Evolutionary conservation across 2,797 vertebrate genomes (phyloP).

Genomic region (Poecile montanus): DNA sequence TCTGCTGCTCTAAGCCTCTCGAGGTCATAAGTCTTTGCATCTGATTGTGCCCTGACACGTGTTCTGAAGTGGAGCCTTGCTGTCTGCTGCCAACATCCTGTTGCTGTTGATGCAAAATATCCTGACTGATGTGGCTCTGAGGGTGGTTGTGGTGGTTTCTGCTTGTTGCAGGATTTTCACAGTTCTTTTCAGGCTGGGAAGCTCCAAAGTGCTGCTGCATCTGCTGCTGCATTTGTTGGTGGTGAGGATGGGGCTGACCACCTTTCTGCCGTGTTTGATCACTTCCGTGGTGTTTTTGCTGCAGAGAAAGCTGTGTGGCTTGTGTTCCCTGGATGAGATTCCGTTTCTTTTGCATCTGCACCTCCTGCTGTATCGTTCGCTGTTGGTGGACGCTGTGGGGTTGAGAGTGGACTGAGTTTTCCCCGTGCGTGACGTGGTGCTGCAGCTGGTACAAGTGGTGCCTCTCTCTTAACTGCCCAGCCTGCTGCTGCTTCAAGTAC

Average conservation of each 20-base stretch:
- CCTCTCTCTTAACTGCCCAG: constrained; percentile 86
- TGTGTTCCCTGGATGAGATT: constrained; percentile 86
- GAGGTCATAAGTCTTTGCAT: constrained; percentile 96
- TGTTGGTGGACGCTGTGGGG: constrained; percentile 88
- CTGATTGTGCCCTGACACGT: constrained; percentile 81
- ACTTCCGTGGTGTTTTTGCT: constrained; percentile 88
- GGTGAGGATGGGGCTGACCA: constrained; percentile 88
- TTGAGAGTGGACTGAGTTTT: constrained; percentile 82
- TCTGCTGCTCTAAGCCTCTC: constrained; percentile 90
- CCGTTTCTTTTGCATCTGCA: constrained; percentile 92
- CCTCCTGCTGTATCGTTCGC: constrained; percentile 90
- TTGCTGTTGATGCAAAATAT: constrained; percentile 84
- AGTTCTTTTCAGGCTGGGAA: constrained; percentile 91
- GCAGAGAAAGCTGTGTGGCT: constrained; percentile 85
- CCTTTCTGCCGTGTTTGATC: constrained; percentile 82
- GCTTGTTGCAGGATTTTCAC: constrained; percentile 85
- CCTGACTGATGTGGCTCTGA: constrained; percentile 84
- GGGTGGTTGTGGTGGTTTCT: constrained; percentile 84
- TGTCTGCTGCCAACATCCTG: constrained; percentile 77
- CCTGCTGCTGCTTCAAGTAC: constrained; percentile 86
- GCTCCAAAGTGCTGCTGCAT: constrained; percentile 89
- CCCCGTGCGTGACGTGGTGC: constrained; percentile 87
- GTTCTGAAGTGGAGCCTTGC: constrained; percentile 80
- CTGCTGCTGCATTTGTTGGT: constrained; percentile 93
- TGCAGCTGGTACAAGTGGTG: constrained; percentile 95